A percentile compares a stretch with the other conserved stretches of the same genome.
phyloP scores from a whole-genome alignment of 2,888 invertebrate genomes.

The Scaptomyza reducta region DNA sequence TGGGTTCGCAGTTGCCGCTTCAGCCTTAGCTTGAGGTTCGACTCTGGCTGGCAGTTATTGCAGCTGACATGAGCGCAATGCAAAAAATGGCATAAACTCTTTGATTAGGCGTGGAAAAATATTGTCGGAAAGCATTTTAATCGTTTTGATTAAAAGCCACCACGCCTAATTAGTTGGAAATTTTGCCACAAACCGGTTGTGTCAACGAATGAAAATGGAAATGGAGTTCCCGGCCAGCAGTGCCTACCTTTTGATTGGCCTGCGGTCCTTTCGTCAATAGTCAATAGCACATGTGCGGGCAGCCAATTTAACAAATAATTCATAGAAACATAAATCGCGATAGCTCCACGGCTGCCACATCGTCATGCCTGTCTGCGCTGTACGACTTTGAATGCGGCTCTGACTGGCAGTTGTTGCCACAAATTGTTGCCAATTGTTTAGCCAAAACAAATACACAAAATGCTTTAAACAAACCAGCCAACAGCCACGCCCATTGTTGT shows the following conservation, averaged over 20 bases:
- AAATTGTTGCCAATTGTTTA: slow-evolving; percentile 78
- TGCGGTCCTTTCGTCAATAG: slow-evolving; percentile 70
- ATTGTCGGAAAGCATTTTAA: slow-evolving; percentile 80
- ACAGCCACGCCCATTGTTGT: slow-evolving; percentile 75
- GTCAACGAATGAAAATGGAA: slow-evolving; percentile 4
- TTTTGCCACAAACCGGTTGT: slow-evolving; percentile 58
- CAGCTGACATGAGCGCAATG: slow-evolving; percentile 72
- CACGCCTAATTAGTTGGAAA: slow-evolving; percentile 78
- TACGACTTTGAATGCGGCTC: slow-evolving; percentile 50
- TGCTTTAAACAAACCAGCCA: slow-evolving; percentile 25
- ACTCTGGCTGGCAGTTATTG: slow-evolving; percentile 46
- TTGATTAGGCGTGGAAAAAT: slow-evolving; percentile 80
- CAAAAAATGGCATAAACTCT: slow-evolving; percentile 76
- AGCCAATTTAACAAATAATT: slow-evolving; percentile 78
- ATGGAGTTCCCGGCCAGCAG: slow-evolving; percentile 12
- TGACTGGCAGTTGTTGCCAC: slow-evolving; percentile 63
- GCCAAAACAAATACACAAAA: slow-evolving; percentile 71
- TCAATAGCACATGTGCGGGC: slow-evolving; percentile 66
- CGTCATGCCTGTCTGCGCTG: slow-evolving; percentile 53
- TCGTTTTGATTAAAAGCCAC: slow-evolving; percentile 79
- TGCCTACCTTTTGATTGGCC: slow-evolving; percentile 46
- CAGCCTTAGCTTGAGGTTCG: slow-evolving; percentile 36
- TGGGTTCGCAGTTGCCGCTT: slow-evolving; percentile 23
- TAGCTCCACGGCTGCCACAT: slow-evolving; percentile 65
- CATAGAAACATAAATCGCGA: slow-evolving; percentile 78